Base-by-base conservation (phyloP, 2,888 invertebrate genomes). In the Dioctria rufipes region DNA sequence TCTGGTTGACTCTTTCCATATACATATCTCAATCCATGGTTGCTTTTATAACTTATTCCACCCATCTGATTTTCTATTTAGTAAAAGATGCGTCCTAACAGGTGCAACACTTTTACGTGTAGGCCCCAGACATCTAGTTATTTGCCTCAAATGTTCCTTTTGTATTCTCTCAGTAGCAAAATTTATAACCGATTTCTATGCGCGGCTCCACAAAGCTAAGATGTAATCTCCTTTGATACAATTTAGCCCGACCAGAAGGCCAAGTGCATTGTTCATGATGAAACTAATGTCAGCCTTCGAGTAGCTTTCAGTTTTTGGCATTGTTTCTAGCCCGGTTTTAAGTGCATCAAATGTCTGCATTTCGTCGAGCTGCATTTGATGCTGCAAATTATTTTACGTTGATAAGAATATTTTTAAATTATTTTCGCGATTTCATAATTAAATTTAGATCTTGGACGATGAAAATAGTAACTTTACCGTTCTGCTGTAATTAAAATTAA, bases 181-280 rank as follows among this genome's bases (percentile, higher is more conserved):
- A 71, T 66, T 79, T 79, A 79, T 79, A 79, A 79, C 79, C 25
- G 79, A 65, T 79, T 79, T 79, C 79, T 51, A 54, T 13, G 39
- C 13, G 25, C 39, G 25, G 40, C 11, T 66, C 54, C 66, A 49
- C 11, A 40, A 71, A 51, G 67, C 54, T 42, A 4, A 40, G 2
- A n/a, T 4, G 49, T 5, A 13, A 66, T 3, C 51, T 58, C 54
- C 46, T 46, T 54, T 25, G 42, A 54, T 25, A 25, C 25, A 25
- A 25, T 58, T 77, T 60, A 42, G 43, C 11, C 8, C 5, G 46
- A 6, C 46, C 6, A 54, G 43, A 58, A 79, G 79, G 79, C 79
- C 79, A 79, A 79, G 79, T 79, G 67, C 79, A 79, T 79, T 79
- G 79, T 79, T 79, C 39, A 79, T 58, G 37, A 54, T n/a, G 39